Evolutionary conservation across 2,797 vertebrate species (phyloP).

Genomic region (Muraenolepis orangiensis): DNA sequence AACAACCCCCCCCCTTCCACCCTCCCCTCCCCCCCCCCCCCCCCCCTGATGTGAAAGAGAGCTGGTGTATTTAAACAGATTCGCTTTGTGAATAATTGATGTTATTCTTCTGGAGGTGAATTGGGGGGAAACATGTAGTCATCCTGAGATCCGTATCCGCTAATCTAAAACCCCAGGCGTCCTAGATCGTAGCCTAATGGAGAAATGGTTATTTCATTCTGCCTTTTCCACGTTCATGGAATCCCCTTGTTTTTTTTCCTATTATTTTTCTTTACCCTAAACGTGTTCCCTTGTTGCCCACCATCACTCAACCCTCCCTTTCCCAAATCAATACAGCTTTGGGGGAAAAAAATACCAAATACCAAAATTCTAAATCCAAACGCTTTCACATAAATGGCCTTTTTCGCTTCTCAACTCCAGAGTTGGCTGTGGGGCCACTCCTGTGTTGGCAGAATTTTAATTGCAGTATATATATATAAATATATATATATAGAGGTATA

Average conservation of each 20-base stretch:
- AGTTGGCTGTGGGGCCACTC: background rate
- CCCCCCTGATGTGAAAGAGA: background rate
- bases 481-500: background rate
- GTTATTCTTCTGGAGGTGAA: background rate
- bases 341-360: background rate
- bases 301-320: background rate
- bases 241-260: background rate
- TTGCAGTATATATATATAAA: background rate
- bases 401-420: background rate
- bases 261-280: background rate
- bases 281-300: background rate
- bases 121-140: background rate
- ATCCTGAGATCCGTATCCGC: background rate
- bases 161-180: background rate
- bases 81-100: background rate
- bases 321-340: background rate
- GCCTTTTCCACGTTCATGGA: background rate
- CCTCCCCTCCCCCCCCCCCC: too few relatives aligned
- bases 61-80: constrained; percentile 8
- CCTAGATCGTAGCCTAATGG: background rate
- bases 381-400: background rate
- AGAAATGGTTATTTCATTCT: background rate
- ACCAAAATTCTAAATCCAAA: background rate
- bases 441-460: background rate
- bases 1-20: too few relatives aligned